Percentiles rank a stretch among this genome's conserved stretches.
Conservation (phyloP, 2,113 vertebrate species). For the Axis porcinus region DNA sequence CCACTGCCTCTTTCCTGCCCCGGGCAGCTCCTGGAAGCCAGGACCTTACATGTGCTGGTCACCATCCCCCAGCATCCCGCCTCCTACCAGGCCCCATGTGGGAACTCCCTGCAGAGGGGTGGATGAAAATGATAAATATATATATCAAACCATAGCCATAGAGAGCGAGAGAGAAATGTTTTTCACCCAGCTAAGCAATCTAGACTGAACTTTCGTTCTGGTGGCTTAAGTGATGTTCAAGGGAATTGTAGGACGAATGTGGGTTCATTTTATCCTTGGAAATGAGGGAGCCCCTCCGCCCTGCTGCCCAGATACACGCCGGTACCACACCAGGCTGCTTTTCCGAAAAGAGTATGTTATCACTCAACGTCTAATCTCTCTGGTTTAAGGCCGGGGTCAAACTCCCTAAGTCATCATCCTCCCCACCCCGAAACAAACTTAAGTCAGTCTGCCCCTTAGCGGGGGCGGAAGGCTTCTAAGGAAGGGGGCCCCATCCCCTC, state of each 20-base stretch:
- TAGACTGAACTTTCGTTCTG: background rate
- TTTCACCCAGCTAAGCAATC: background rate
- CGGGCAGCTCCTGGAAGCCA: background rate
- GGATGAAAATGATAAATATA: background rate
- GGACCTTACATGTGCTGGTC: too few species aligned
- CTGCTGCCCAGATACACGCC: background rate
- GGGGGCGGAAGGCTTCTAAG: fast-evolving
- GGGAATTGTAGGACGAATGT: background rate
- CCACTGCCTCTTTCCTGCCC: background rate
- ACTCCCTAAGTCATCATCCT: background rate
- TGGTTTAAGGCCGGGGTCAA: constrained; percentile 18
- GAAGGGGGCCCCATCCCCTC: background rate
- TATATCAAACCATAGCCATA: background rate
- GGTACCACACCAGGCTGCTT: background rate
- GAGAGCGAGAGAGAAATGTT: background rate
- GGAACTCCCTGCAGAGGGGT: background rate
- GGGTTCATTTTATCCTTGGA: background rate
- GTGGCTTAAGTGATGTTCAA: background rate
- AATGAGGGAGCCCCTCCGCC: background rate
- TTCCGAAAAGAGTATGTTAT: background rate
- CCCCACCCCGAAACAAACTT: background rate
- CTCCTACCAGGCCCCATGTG: background rate
- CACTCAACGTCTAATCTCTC: background rate
- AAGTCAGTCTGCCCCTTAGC: background rate
- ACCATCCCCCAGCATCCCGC: background rate